Conservation (phyloP, 2,113 vertebrate species). For the Charadrius vociferus region DNA sequence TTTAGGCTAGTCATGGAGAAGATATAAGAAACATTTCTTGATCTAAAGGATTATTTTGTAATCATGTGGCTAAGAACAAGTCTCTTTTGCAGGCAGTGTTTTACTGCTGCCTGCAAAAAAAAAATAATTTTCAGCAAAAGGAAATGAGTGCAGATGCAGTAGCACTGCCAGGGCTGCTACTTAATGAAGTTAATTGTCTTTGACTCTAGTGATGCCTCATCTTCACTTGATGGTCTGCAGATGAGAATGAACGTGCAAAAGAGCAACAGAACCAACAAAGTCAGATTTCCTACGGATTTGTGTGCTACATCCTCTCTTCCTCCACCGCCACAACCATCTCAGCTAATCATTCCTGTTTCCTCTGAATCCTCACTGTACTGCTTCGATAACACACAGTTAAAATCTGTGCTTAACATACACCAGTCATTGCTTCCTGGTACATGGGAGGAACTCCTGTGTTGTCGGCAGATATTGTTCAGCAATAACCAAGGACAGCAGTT, state of each 20-base stretch:
- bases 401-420: background rate
- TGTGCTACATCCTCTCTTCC: background rate
- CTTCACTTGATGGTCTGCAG: background rate
- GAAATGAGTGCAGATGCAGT: background rate
- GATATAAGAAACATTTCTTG: background rate
- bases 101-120: background rate
- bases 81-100: background rate
- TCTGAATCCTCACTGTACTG: background rate
- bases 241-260: background rate
- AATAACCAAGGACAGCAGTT: background rate
- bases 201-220: background rate
- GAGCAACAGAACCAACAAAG: background rate
- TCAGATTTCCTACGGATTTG: background rate
- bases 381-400: background rate
- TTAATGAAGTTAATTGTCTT: background rate
- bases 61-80: background rate
- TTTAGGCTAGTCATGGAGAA: background rate
- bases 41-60: background rate
- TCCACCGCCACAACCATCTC: background rate
- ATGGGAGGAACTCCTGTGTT: rapidly evolving
- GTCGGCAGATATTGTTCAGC: background rate
- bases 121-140: background rate
- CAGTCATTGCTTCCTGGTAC: background rate
- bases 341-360: background rate
- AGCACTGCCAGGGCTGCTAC: background rate